These are phyloP conservation scores for Scaptodrosophila latifasciaeformis DNA, from an alignment of 2,888 invertebrate species.

Conservation along the genomic window DNA sequence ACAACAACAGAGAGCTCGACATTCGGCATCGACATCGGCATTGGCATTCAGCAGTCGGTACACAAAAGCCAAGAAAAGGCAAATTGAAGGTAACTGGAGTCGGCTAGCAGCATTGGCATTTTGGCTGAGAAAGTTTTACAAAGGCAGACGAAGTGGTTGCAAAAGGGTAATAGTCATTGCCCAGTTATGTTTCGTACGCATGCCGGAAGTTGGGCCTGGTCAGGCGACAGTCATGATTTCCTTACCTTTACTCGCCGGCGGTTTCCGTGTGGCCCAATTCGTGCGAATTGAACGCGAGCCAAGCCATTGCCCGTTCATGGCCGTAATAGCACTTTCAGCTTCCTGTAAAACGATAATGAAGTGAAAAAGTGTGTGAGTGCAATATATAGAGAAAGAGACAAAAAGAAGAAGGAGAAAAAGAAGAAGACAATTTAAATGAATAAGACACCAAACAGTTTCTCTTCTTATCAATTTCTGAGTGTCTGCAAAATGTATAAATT, in stretches of 20 bases:
- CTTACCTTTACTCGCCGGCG: constrained; percentile 93
- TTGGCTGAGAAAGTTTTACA: too few relatives aligned
- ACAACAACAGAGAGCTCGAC: constrained; percentile 18
- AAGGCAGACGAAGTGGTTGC: too few relatives aligned
- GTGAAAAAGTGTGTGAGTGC: too few relatives aligned
- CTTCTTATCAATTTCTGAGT: too few relatives aligned
- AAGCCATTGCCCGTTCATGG: constrained; percentile 99
- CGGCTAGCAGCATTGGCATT: neutral
- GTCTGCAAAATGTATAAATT: constrained; percentile 18
- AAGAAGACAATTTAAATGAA: constrained; percentile 8
- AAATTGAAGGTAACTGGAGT: too few relatives aligned
- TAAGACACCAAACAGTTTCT: too few relatives aligned
- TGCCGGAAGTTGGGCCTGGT: constrained; percentile 36
- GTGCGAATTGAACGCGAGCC: constrained; percentile 98
- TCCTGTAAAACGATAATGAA: constrained; percentile 80
- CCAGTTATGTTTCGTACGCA: constrained; percentile 22
- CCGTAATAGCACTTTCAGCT: constrained; percentile 97
- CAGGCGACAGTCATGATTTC: constrained; percentile 65
- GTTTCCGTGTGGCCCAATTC: constrained; percentile 99
- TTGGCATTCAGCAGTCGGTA: too few relatives aligned
- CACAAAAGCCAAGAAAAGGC: too few relatives aligned
- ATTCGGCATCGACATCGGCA: too few relatives aligned
- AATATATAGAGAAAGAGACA: too few relatives aligned
- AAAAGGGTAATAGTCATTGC: too few relatives aligned
- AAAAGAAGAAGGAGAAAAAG: neutral